These are phyloP conservation scores for Sebastes vulpes DNA, from an alignment of 2,797 vertebrate genomes.

Conservation along the genomic window DNA sequence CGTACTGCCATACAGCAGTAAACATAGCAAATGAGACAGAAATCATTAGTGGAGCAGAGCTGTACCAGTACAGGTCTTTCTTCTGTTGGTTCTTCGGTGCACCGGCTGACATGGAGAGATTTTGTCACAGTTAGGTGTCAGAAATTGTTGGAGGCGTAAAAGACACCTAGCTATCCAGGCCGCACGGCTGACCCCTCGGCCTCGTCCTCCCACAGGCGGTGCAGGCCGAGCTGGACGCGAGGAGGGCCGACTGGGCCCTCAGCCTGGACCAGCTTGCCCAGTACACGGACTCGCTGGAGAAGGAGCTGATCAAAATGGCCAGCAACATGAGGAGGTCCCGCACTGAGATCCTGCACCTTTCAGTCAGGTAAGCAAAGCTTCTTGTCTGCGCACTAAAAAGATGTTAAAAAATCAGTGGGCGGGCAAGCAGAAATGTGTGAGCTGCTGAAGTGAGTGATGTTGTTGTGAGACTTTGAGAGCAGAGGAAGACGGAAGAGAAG, in stretches of 20 bases:
- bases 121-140: constrained; percentile 23
- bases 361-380: constrained; percentile 86
- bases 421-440: background rate
- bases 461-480: background rate
- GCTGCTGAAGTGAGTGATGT: constrained; percentile 11
- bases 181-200: constrained; percentile 38
- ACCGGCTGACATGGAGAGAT: background rate
- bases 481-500: background rate
- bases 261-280: constrained; percentile 88
- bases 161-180: background rate
- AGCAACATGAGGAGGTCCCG: constrained; percentile 88
- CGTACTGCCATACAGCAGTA: constrained; percentile 65
- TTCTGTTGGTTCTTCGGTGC: background rate
- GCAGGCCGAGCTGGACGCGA: constrained; percentile 81
- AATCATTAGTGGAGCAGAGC: constrained; percentile 54
- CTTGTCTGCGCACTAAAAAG: background rate
- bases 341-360: constrained; percentile 89
- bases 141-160: constrained; percentile 21
- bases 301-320: constrained; percentile 88
- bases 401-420: background rate
- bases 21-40: constrained; percentile 71
- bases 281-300: constrained; percentile 88
- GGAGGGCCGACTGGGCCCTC: constrained; percentile 82
- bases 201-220: constrained; percentile 60
- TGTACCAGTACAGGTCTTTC: background rate